Evolutionary conservation across 2,888 invertebrate species (phyloP).

Genomic region (Lithodes maja): DNA sequence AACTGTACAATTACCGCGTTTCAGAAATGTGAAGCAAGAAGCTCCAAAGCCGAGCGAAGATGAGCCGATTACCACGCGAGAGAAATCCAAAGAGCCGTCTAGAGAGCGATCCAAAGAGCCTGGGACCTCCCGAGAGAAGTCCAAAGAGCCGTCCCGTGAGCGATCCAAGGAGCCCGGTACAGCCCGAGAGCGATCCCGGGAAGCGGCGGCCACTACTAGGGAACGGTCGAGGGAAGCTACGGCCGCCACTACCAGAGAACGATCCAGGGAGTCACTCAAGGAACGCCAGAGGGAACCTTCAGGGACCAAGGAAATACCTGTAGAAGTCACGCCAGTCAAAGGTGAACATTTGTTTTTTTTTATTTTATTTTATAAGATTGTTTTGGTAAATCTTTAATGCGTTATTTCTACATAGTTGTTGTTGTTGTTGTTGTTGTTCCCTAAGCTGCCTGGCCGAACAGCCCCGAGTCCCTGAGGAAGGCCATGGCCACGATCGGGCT

Average conservation of each 20-base stretch:
- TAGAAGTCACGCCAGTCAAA: constrained; percentile 14
- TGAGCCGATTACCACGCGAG: constrained; percentile 38
- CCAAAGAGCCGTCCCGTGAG: constrained; percentile 27
- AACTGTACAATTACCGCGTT: too few species aligned
- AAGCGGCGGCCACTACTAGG: constrained; percentile 23
- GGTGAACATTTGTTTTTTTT: constrained; percentile 9
- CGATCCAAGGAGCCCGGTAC: constrained; percentile 31
- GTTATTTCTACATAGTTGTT: too few species aligned
- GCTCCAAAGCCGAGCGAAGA: constrained; percentile 15
- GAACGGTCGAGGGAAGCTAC: constrained; percentile 42
- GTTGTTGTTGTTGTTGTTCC: too few species aligned
- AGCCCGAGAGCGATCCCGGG: constrained; percentile 40
- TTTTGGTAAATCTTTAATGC: too few species aligned
- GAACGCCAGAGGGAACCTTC: constrained; percentile 50
- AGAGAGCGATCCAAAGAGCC: constrained; percentile 35
- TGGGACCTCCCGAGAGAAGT: constrained; percentile 30
- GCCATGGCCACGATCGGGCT: too few species aligned
- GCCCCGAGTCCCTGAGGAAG: too few species aligned
- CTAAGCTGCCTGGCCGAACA: too few species aligned
- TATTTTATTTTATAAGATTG: too few species aligned
- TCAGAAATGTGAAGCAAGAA: constrained; percentile 50
- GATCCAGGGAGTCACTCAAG: constrained; percentile 28
- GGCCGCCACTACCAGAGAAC: constrained; percentile 26
- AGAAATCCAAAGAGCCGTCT: constrained; percentile 37
- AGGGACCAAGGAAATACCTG: constrained; percentile 25